Base-by-base conservation (phyloP, 2,888 invertebrate genomes). In the Cybosia mesomella region DNA sequence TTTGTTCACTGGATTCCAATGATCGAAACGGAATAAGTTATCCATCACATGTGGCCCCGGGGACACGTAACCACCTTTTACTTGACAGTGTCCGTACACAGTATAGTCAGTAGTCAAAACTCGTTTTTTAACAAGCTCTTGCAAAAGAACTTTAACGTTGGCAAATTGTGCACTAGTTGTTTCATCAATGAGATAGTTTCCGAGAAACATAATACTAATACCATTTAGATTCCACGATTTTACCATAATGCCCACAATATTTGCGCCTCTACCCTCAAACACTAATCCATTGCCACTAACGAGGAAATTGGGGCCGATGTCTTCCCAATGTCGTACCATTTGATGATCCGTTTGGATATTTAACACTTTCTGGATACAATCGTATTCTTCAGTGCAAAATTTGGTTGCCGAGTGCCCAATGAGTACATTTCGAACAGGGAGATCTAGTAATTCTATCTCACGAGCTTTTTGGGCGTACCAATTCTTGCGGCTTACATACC, bases 191-290 rank as follows among this genome's bases (percentile, higher is more conserved):
- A 76, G 77, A 73, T 91, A 94, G 76, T 93, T 85, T 11, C 94
- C 94, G 0, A 94, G 71, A 70, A 94, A 93, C 91, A 92, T 91
- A 15, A 94, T 82, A 9, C 82, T 86, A 58, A 94, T 87, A 64
- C 87, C 86, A 58, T 75, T 87, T 0, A 57, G 53, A 68, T 94
- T 93, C 87, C 87, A 91, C 0, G 77, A 74, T 1, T 70, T 73
- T 7, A 90, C 85, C 91, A 93, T 90, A 0, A 85, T 91, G 0
- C 90, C 89, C 9, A 86, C 64, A 0, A 91, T 81, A 70, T 93
- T 93, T 0, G 91, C 91, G 0, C 94, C 94, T 75, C 91, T 82
- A 0, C 93, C 94, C 82, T 94, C 94, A 68, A 94, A 94, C 2
- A 94, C 65, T 2, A 86, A 74, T 7, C 93, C 94, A 9, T 89